Base-by-base conservation (phyloP, 2,797 vertebrate species). In the Salmo trutta region DNA sequence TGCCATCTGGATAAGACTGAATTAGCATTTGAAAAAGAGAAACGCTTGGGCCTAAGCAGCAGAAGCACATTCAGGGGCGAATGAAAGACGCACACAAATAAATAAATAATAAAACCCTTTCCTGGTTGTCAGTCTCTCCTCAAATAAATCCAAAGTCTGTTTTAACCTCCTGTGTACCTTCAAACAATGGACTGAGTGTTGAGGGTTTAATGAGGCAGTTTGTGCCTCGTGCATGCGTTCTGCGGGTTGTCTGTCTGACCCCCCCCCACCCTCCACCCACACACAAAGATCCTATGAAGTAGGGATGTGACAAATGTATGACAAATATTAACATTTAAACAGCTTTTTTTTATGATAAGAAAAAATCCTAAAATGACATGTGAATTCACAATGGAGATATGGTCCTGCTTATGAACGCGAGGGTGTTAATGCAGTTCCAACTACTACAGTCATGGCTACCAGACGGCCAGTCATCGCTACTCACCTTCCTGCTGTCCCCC, bases 11-110 rank as follows among this genome's bases (percentile, higher is more conserved):
- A 86, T 88, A 81, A 85, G 82, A 8, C 5, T 1, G 51, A 83
- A 92, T 92, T 92, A 90, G 86, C 91, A 93, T 91, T 88, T 90
- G 83, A 93, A 93, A 88, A 88, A 82, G 56, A 83, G 80, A 83
- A 68, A 85, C 83, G 83, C 88, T 47, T 85, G 69, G 75, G 79
- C 79, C 83, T 86, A 89, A 90, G 86, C 84, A 74, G 81, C 80
- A 82, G 85, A 47, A 77, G 79, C 84, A 83, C 86, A 88, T 90
- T 90, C 87, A 85, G 53, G 68, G 74, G 33, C 82, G 53, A 33
- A 81, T 88, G 85, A 89, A 88, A 91, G 84, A 80, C 73, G 2
- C 27, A 77, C 77, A 79, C 71, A 81, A 71, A 79, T 67, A 76
- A 14, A 47, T 47, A 47, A 47, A 12, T 47, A 47, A 47, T 41